These are phyloP conservation scores for Heteropelma amictum DNA, from an alignment of 2,888 invertebrate genomes.

Conservation along the genomic window DNA sequence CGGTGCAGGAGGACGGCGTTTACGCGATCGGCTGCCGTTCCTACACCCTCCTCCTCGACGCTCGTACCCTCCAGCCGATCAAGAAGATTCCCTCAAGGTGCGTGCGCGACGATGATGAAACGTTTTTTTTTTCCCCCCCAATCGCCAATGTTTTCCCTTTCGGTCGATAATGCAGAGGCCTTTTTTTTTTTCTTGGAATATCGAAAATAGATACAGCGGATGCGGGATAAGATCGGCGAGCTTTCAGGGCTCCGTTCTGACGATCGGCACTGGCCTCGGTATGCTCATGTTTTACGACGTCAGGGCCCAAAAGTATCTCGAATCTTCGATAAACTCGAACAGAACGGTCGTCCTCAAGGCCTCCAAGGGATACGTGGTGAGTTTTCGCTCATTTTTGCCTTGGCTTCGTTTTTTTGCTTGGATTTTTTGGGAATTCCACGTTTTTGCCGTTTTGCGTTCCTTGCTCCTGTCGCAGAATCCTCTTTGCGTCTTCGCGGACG, in stretches of 20 bases:
- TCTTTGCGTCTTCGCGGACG: too few relatives aligned
- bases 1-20: slow-evolving; percentile 90
- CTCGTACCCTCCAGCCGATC: slow-evolving; percentile 88
- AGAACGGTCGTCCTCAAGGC: slow-evolving; percentile 92
- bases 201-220: slow-evolving; percentile 90
- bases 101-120: slow-evolving; percentile 20
- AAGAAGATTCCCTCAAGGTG: slow-evolving; percentile 77
- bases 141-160: too few relatives aligned
- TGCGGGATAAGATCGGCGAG: slow-evolving; percentile 95
- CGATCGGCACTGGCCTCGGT: slow-evolving; percentile 95
- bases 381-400: slow-evolving; percentile 62
- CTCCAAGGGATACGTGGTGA: slow-evolving; percentile 93
- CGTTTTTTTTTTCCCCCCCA: too few relatives aligned
- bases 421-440: background rate
- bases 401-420: background rate
- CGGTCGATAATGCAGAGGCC: background rate
- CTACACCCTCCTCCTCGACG: slow-evolving; percentile 93
- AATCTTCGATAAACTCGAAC: slow-evolving; percentile 93
- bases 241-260: slow-evolving; percentile 93
- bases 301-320: slow-evolving; percentile 93
- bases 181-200: background rate
- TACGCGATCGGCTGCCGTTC: slow-evolving; percentile 97
- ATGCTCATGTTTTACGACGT: slow-evolving; percentile 96
- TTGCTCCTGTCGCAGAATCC: too few relatives aligned
- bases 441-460: background rate